Base-by-base conservation (phyloP, 2,797 vertebrate species). In the Anguilla anguilla region DNA sequence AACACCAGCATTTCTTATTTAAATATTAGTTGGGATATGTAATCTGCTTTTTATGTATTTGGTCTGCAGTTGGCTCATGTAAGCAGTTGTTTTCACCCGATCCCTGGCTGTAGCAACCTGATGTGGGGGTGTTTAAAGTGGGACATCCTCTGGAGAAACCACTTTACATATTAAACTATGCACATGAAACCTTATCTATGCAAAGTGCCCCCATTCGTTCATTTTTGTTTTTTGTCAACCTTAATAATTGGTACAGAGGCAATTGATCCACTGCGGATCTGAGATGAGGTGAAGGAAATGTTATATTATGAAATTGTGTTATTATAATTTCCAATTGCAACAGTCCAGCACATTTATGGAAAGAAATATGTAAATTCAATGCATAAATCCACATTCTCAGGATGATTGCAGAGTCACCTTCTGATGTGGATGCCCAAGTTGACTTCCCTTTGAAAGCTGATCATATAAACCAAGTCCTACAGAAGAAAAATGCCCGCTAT, bases 401-500 rank as follows among this genome's bases (percentile, higher is more conserved):
- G 83, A 31, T 7, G n/a, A 55, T 3, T 83, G 51, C 22, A 55
- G 0, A 53, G 51, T 25, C n/a, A 83, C 6, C 25, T 53, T 55
- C 46, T 13, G 46, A 39, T 1, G 72, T 77, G 35, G 31, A 35
- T 57, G 43, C 74, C 74, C 35, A 53, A 57, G n/a, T 3, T 22
- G 3, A 3, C 1, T 19, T 25, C n/a, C 46, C 11, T 82, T 25
- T 49, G 43, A 57, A 17, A 55, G 46, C 51, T 35, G n/a, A 84
- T 57, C 19, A 82, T 25, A 11, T 31, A 25, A 25, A 2, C 25
- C 31, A 46, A 15, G 2, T 82, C 5, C 25, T 17, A n/a, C 25
- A 17, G n/a, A 22, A 81, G 46, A 84, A n/a, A 46, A 90, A 91
- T 88, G 90, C 53, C 90, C 92, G 91, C 93, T 92, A 94, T 90